Percentiles rank a stretch among this genome's conserved stretches.
These are phyloP conservation scores for Drosophila arizonae DNA, from an alignment of 1,140 invertebrate genomes.

Conservation along the genomic window DNA sequence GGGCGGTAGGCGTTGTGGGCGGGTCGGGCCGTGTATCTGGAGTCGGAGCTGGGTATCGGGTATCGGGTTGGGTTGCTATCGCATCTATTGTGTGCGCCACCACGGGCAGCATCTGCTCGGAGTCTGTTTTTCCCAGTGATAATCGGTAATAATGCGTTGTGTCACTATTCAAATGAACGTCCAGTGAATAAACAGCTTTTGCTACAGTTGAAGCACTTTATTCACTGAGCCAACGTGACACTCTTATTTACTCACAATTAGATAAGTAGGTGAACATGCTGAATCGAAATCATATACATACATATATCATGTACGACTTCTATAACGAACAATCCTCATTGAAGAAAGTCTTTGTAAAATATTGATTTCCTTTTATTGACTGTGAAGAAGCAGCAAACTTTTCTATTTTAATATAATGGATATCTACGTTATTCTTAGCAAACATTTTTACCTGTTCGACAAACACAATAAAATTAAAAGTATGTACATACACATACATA, in stretches of 20 bases:
- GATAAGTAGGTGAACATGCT: background rate
- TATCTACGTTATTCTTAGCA: too few species aligned
- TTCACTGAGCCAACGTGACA: background rate
- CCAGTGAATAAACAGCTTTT: conserved; percentile 69
- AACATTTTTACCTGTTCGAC: too few species aligned
- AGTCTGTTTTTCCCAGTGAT: conserved; percentile 60
- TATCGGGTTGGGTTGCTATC: conserved; percentile 1
- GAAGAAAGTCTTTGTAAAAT: too few species aligned
- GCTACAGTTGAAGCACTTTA: conserved; percentile 43
- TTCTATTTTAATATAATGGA: too few species aligned
- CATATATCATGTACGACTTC: background rate
- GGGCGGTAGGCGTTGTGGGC: background rate
- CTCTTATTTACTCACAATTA: background rate
- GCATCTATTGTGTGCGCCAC: conserved; percentile 17
- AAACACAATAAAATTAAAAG: too few species aligned
- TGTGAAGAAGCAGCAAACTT: too few species aligned
- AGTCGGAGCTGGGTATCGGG: background rate
- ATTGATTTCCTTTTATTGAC: too few species aligned
- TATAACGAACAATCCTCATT: too few species aligned
- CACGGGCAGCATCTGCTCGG: conserved; percentile 63
- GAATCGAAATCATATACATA: background rate
- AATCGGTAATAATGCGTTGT: conserved; percentile 73
- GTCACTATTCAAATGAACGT: conserved; percentile 69
- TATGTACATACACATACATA: too few species aligned
- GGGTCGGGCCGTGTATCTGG: background rate